Evolutionary conservation across 2,797 vertebrate species (phyloP).

Genomic region (Phoxinus dragarum): DNA sequence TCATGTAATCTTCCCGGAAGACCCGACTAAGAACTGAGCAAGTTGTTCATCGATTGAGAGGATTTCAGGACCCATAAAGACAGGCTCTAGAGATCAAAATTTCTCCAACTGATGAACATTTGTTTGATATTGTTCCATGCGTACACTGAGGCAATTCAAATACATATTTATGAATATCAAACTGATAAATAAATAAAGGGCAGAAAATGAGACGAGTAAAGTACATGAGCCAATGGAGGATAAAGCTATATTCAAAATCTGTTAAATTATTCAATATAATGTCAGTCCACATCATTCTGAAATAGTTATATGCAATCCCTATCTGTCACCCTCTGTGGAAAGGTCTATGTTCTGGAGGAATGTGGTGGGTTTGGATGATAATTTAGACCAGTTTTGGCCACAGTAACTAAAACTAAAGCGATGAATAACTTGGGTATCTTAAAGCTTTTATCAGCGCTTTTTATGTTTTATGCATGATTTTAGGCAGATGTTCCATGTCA

Average conservation of each 20-base stretch:
- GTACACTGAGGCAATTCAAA: conserved; percentile 42
- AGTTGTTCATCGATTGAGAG: conserved; percentile 54
- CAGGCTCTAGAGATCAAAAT: conserved; percentile 42
- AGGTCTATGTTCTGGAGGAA: neutral
- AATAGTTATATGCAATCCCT: neutral
- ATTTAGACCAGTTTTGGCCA: conserved; percentile 21
- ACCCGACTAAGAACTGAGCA: conserved; percentile 18
- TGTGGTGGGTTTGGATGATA: neutral
- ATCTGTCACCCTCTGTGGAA: conserved; percentile 14
- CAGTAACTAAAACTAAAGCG: conserved; percentile 1
- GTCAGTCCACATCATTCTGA: conserved; percentile 28
- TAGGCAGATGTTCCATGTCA: conserved; percentile 8
- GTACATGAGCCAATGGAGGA: conserved; percentile 24
- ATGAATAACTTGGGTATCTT: neutral
- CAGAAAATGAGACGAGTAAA: conserved; percentile 20
- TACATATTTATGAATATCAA: conserved; percentile 61
- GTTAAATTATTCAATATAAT: conserved; percentile 49
- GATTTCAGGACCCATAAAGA: conserved; percentile 49
- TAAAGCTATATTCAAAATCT: conserved; percentile 32
- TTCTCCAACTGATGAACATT: conserved; percentile 48
- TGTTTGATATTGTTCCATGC: conserved; percentile 56
- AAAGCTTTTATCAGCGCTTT: neutral
- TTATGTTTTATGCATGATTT: conserved; percentile 25
- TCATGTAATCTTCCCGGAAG: conserved; percentile 16
- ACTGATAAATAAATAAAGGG: conserved; percentile 31